phyloP scores from a whole-genome alignment of 2,888 invertebrate species.

The Noctua janthe region DNA sequence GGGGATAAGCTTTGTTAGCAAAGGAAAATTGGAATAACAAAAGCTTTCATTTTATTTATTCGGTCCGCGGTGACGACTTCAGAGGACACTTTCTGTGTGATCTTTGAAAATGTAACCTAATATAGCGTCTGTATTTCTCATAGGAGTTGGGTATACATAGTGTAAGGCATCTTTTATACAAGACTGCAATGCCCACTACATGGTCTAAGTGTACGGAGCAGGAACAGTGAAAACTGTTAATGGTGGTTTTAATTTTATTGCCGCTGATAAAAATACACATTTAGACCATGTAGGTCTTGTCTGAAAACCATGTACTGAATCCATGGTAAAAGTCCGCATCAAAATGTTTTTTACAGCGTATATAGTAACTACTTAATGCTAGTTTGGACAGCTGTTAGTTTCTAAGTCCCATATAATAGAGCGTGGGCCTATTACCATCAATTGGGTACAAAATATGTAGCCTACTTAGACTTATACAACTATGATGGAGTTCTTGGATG shows the following conservation, averaged over 20 bases:
- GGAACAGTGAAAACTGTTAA: background rate
- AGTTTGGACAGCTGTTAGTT: background rate
- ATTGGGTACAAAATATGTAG: background rate
- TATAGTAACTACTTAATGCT: background rate
- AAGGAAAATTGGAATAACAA: slow-evolving; percentile 28
- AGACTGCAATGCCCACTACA: background rate
- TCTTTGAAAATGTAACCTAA: background rate
- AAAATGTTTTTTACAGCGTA: too few relatives aligned
- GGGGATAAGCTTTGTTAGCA: background rate
- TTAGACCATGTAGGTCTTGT: too few relatives aligned
- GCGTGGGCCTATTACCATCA: background rate
- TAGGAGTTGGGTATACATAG: background rate
- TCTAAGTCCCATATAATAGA: background rate
- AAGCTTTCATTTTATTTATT: slow-evolving; percentile 25
- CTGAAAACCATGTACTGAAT: too few relatives aligned
- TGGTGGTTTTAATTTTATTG: too few relatives aligned
- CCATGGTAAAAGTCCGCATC: too few relatives aligned
- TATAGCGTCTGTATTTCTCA: background rate
- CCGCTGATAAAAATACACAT: too few relatives aligned
- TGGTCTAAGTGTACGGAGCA: background rate
- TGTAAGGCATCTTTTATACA: background rate
- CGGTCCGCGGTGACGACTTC: background rate
- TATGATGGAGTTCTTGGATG: background rate
- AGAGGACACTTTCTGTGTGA: background rate
- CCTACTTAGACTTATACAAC: background rate